phyloP scores from a whole-genome alignment of 2,888 invertebrate species.

The Holacanthella duospinosa region DNA sequence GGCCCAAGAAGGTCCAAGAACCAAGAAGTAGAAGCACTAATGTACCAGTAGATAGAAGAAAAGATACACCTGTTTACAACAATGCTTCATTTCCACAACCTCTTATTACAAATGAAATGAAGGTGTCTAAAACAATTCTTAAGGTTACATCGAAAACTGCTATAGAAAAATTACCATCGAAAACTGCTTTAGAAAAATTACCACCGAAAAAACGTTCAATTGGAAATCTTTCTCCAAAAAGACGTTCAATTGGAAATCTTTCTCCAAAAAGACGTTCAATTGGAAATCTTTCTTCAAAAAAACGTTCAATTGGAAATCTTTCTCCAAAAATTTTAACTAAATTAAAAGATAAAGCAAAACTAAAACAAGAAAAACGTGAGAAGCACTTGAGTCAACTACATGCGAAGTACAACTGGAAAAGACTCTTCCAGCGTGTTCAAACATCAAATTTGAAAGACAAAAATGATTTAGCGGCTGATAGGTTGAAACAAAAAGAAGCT shows the following conservation, averaged over 20 bases:
- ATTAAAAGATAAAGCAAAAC: too few relatives aligned
- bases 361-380: too few relatives aligned
- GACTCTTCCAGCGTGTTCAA: background rate
- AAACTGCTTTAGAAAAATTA: background rate
- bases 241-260: too few relatives aligned
- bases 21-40: too few relatives aligned
- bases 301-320: too few relatives aligned
- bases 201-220: background rate
- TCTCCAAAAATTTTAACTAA: too few relatives aligned
- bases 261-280: too few relatives aligned
- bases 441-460: background rate
- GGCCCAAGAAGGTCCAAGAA: too few relatives aligned
- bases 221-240: background rate
- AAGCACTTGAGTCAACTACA: background rate
- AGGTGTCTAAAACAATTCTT: background rate
- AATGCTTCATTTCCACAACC: too few relatives aligned
- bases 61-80: too few relatives aligned
- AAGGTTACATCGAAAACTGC: background rate
- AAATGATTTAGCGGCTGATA: background rate
- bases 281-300: too few relatives aligned
- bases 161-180: background rate
- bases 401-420: background rate
- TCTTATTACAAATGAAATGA: background rate
- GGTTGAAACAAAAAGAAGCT: background rate
- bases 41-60: too few relatives aligned